Evolutionary conservation across 1,140 invertebrate species (phyloP), one percentile per base, ranked within the genome.

Genomic region (Nomia melanderi): DNA sequence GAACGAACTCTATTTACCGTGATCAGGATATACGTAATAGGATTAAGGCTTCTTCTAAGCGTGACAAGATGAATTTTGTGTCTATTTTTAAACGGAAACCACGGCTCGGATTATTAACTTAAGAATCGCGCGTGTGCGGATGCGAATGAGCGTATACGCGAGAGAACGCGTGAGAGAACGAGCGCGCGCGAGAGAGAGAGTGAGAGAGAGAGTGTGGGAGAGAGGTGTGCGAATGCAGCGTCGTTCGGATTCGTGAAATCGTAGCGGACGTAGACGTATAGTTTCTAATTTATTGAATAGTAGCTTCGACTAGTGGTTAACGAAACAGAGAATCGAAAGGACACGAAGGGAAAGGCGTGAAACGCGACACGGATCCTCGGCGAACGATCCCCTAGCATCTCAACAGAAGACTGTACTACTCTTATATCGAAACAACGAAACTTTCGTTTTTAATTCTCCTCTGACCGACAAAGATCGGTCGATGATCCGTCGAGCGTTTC

Each of bases 1-100:
- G 36, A 73, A 66, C 72, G 57, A 78, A 87, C 79, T n/a, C n/a
- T 85, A 86, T 88, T 89, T 89, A 91, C 88, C 89, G 92, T 92
- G 91, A 92, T 92, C 86, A 90, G 81, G 78, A 91, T 91, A 92
- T 92, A 92, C 92, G 91, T 92, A 92, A 92, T 92, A 92, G 90
- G 79, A 71, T 91, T 90, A 90, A 87, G 89, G 71, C 83, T 85
- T 69, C 50, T 79, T 69, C 50, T 79, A 86, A 79, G 84, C 88
- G 87, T 90, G 85, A 88, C 87, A 87, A 88, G 82, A 89, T 85
- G 73, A 89, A 87, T 89, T 88, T 89, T 90, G 88, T 91, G 90
- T 92, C 90, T 92, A 92, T 92, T 92, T 92, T 92, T 91, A 90
- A 91, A 91, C 83, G 80, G 72, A 73, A 78, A n/a, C 39, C 56